Percentiles rank a stretch among this genome's conserved stretches.
Conservation (phyloP, 2,888 invertebrate genomes). For the Ceratothoa steindachneri region DNA sequence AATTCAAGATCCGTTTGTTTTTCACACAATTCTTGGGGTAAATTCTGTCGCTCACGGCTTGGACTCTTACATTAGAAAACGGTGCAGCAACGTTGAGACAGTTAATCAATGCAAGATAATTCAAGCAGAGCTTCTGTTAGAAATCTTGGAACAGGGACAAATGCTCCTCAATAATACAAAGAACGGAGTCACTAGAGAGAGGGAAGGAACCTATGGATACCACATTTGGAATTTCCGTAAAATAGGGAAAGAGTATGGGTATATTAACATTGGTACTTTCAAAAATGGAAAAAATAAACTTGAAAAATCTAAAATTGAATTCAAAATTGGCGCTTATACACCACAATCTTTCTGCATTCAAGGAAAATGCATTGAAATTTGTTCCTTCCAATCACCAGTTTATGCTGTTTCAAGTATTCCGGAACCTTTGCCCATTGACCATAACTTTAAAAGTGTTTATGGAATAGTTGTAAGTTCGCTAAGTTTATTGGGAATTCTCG, state of each 20-base stretch:
- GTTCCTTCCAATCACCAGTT: conserved; percentile 45
- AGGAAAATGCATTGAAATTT: conserved; percentile 48
- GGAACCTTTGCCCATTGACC: conserved; percentile 48
- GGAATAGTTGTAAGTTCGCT: conserved; percentile 52
- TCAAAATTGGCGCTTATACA: conserved; percentile 34
- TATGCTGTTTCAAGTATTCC: conserved; percentile 45
- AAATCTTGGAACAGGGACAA: conserved; percentile 31
- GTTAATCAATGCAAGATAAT: conserved; percentile 48
- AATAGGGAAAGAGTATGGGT: conserved; percentile 33
- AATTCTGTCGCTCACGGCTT: conserved; percentile 52
- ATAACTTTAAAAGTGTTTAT: conserved; percentile 53
- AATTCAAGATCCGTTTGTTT: conserved; percentile 51
- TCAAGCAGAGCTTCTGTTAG: conserved; percentile 49
- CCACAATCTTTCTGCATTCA: conserved; percentile 47
- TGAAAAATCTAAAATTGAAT: conserved; percentile 42
- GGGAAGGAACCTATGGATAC: conserved; percentile 32
- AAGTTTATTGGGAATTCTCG: conserved; percentile 53
- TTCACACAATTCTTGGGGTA: conserved; percentile 53
- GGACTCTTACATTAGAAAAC: conserved; percentile 50
- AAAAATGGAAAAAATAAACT: conserved; percentile 46
- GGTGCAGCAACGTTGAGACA: conserved; percentile 49
- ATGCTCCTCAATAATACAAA: conserved; percentile 34
- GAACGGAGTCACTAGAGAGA: conserved; percentile 18
- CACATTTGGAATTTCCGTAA: conserved; percentile 44
- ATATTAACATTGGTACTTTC: conserved; percentile 46